A percentile compares a stretch with the other conserved stretches of the same genome.
Conservation (phyloP, 2,888 invertebrate genomes). For the Dryadula phaetusa region DNA sequence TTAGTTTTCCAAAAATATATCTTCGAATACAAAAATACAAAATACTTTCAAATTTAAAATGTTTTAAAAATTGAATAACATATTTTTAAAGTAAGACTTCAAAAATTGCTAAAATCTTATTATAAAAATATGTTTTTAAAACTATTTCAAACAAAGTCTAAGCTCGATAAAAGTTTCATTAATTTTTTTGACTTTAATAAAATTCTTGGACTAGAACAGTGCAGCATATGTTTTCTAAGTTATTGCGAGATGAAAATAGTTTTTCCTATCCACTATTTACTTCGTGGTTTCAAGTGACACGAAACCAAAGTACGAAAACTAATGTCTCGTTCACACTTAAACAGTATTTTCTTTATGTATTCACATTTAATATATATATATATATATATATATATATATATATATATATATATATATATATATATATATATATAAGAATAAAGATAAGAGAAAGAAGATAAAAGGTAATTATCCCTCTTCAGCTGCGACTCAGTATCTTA, state of each 20-base stretch:
- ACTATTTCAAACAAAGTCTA: not conserved
- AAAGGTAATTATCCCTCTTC: no score
- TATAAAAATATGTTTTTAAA: not conserved
- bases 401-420: no score
- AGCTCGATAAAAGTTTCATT: not conserved
- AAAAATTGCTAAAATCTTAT: no score
- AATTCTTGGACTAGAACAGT: not conserved
- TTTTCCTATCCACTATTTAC: constrained; percentile 18
- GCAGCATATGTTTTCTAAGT: not conserved
- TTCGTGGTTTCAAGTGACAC: not conserved
- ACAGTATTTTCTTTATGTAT: not conserved
- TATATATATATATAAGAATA: no score
- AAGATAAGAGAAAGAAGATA: no score
- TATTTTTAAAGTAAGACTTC: no score
- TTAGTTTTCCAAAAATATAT: no score
- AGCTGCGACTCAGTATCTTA: no score
- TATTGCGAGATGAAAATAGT: not conserved
- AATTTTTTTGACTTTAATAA: constrained; percentile 5
- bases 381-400: not conserved
- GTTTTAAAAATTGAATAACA: no score
- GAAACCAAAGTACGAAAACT: not conserved
- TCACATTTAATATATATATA: no score
- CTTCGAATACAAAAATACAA: no score
- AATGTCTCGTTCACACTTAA: not conserved
- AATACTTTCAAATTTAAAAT: no score